phyloP scores from a whole-genome alignment of 2,888 invertebrate genomes.

The Xestia c-nigrum region DNA sequence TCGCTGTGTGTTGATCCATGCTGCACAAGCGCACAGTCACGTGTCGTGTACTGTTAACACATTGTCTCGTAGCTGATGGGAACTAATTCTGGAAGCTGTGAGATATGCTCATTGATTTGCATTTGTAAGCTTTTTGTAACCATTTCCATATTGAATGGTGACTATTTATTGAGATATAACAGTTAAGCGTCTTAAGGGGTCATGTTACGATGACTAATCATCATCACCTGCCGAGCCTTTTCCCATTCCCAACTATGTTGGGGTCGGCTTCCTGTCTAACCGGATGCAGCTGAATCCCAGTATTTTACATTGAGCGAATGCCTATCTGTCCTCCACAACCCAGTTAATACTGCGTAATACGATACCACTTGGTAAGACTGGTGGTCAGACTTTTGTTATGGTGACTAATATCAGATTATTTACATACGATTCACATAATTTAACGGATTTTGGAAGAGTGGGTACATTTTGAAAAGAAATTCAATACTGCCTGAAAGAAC shows the following conservation, averaged over 20 bases:
- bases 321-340: too few relatives aligned
- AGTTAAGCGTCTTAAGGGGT: constrained; percentile 16
- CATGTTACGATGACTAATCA: background rate
- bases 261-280: too few relatives aligned
- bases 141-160: constrained; percentile 12
- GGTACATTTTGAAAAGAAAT: background rate
- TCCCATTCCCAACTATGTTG: too few relatives aligned
- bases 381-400: too few relatives aligned
- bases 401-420: background rate
- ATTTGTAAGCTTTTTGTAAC: constrained; percentile 24
- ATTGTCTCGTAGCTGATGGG: constrained; percentile 41
- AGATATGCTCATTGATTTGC: constrained; percentile 41
- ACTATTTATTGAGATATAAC: constrained; percentile 4
- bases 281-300: too few relatives aligned
- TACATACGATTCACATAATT: background rate
- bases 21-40: constrained; percentile 5
- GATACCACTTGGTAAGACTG: too few relatives aligned
- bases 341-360: too few relatives aligned
- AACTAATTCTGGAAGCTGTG: constrained; percentile 41
- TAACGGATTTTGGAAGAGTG: background rate
- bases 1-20: constrained; percentile 37
- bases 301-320: too few relatives aligned
- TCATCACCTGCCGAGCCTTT: too few relatives aligned
- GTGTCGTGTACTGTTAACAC: constrained; percentile 50
- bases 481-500: background rate